Conservation (phyloP, 2,113 vertebrate genomes). For the Eleginops maclovinus region DNA sequence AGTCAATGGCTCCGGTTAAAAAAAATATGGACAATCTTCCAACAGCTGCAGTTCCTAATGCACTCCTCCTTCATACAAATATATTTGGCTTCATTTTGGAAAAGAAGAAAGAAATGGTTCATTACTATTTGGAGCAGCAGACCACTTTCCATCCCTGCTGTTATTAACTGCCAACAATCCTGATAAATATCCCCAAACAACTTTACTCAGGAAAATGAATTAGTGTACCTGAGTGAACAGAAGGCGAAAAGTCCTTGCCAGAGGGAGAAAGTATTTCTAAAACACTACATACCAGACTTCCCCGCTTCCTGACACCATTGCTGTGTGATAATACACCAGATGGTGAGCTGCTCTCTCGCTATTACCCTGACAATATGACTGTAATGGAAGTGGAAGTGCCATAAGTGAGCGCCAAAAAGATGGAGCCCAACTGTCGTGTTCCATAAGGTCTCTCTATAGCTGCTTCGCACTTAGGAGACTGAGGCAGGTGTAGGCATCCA, state of each 20-base stretch:
- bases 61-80: constrained; percentile 13
- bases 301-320: constrained; percentile 51
- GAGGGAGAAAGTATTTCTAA: constrained; percentile 59
- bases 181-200: constrained; percentile 2
- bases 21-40: constrained; percentile 1
- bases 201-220: constrained; percentile 7
- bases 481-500: constrained; percentile 18
- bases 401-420: constrained; percentile 56
- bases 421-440: constrained; percentile 65
- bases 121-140: constrained; percentile 1
- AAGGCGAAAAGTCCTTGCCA: constrained; percentile 60
- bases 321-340: constrained; percentile 76
- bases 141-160: constrained; percentile 6
- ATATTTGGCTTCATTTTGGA: background rate
- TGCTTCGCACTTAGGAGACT: constrained; percentile 12
- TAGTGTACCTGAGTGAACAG: constrained; percentile 62
- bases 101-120: background rate
- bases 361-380: constrained; percentile 67
- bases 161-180: constrained; percentile 23
- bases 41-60: background rate
- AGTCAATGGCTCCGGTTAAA: background rate
- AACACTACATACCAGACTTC: constrained; percentile 60
- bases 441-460: constrained; percentile 28
- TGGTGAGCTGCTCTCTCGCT: constrained; percentile 64
- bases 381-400: constrained; percentile 67